Evolutionary conservation across 1,140 invertebrate genomes (phyloP).

Genomic region (Lamellibrachia luymesi): DNA sequence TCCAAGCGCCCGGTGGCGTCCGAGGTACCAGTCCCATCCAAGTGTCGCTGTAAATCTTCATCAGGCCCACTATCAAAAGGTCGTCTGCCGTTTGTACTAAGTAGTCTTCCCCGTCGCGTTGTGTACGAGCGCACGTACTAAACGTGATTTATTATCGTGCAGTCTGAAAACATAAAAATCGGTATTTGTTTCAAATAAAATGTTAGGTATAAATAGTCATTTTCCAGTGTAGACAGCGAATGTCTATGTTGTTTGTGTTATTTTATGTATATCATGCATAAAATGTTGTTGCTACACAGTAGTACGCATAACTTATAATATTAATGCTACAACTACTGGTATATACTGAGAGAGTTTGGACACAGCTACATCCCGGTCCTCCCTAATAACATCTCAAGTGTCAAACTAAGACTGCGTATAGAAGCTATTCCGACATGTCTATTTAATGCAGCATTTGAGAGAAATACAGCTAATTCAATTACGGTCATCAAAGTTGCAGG

Average conservation of each 20-base stretch:
- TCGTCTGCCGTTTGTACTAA: neutral
- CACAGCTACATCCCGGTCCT: too few relatives aligned
- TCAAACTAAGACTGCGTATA: too few relatives aligned
- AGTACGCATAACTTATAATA: neutral
- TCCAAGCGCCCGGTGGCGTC: neutral
- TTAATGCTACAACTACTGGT: neutral
- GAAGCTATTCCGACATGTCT: too few relatives aligned
- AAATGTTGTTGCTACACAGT: neutral
- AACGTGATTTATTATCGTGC: slow-evolving; percentile 3
- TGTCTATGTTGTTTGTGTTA: neutral
- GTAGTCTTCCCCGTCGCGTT: neutral
- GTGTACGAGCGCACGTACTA: neutral
- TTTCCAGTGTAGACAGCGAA: neutral
- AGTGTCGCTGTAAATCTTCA: neutral
- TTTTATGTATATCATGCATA: neutral
- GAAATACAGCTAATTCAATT: too few relatives aligned
- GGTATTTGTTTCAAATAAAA: neutral
- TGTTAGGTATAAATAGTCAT: slow-evolving; percentile 19
- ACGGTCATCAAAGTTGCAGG: too few relatives aligned
- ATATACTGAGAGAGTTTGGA: too few relatives aligned
- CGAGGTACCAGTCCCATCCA: neutral
- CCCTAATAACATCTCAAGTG: too few relatives aligned
- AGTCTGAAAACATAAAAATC: slow-evolving; percentile 7
- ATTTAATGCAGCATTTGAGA: too few relatives aligned
- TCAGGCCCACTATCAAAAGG: neutral